Evolutionary conservation across 2,113 vertebrate genomes (phyloP), one percentile per base, ranked within the genome.

Genomic region (Corvus moneduloides): DNA sequence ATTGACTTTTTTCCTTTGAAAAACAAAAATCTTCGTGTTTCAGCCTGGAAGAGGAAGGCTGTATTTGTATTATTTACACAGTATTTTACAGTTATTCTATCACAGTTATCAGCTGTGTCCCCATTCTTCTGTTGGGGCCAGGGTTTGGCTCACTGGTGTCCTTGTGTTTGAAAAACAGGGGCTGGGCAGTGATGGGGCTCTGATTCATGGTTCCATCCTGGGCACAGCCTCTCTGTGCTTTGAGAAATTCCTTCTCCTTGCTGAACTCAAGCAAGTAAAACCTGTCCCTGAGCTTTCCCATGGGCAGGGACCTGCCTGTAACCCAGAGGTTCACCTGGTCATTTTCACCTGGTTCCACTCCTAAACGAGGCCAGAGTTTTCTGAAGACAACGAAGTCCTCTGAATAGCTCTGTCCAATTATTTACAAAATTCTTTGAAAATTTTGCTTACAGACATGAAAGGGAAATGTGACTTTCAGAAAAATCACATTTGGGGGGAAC

Each of bases 381-480:
- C 69, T 89, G 88, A 54, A 75, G 67, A 55, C 71, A 51, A 41
- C 9, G 1, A 87, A 90, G 23, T 55, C 58, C 74, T 48, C 59
- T 84, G 68, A 74, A 82, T 11, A 86, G 16, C 59, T 86, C 84
- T 62, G 77, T 13, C 83, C 88, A 88, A 84, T 72, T 68, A 77
- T 79, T 85, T 54, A 28, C 59, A 24, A 61, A 51, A 81, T 27
- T 73, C 84, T 91, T 84, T 61, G 93, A 82, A 96, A 94, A 68
- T 71, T 92, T 86, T 73, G 26, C 89, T 94, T 89, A 49, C 54
- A 86, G 87, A 83, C 74, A 87, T 90, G 72, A 92, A 92, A 94
- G 89, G 33, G 41, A 92, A 96, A 75, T 63, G 63, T 80, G 78
- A 73, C 94, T 97, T 93, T 84, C 56, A 43, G 83, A 74, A 86